Evolutionary conservation across 53 echinoderm and acorn worm species (phyloP), one percentile per base, ranked within the genome.

Genomic region (Holothuria leucospilota): DNA sequence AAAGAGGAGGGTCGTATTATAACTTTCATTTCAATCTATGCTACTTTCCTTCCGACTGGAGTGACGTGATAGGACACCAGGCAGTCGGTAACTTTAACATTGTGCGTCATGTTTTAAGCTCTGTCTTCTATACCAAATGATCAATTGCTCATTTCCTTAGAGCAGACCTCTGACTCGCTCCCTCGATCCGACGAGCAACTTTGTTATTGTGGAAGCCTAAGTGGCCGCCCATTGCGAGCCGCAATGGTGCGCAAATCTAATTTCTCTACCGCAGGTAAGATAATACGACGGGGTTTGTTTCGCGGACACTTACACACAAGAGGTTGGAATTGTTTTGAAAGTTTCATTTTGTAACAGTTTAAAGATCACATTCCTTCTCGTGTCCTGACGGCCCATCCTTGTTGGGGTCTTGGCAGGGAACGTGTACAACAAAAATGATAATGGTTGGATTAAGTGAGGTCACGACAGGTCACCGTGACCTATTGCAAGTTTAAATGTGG

Each of bases 231-330:
- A 72, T 40, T n/a, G 72, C 72, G 72, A 49, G 13, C 41, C 12
- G 72, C 72, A 49, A 49, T 41, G 72, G 72, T 72, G 72, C 72
- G 41, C 72, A 72, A 72, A 72, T 72, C 72, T 72, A 72, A 72
- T 72, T 39, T 72, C 72, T 72, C 30, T 20, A n/a, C 72, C 21
- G 41, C 49, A 41, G 40, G 72, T 28, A 20, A 41, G 39, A 72
- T 72, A 42, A 72, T 72, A 40, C 72, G 40, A 72, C 72, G 41
- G 40, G 72, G 72, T 39, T 72, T 72, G 41, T 72, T 28, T 72
- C 72, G 72, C 72, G 41, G 72, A 72, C 72, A 72, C 72, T 72
- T 72, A 72, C 41, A 72, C 72, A 72, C 72, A 72, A 72, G 72
- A 72, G 72, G 72, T 40, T 72, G n/a, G 49, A 72, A 72, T 72